Evolutionary conservation across 1,140 invertebrate genomes (phyloP), one percentile per base, ranked within the genome.

Genomic region (Lepidotrigona ventralis): DNA sequence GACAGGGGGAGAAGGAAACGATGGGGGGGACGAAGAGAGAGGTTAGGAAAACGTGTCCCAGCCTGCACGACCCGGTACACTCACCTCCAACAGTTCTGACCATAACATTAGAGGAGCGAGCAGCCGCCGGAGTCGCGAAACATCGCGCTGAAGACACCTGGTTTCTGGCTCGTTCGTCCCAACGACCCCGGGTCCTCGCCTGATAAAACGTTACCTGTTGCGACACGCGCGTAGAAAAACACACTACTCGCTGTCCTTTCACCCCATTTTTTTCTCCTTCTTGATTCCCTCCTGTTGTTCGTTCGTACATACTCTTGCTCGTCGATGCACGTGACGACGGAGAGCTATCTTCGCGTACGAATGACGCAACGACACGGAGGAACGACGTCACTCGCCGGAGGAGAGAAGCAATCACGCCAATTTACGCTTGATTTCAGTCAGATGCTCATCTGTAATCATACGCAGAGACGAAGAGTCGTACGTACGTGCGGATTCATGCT

Each of bases 51-150:
- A 93, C 91, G 92, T 93, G 92, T 93, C 92, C 88, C 88, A 89
- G 90, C 91, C 90, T 92, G 92, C 91, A 93, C 91, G 92, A 92
- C 86, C 89, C 74, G 88, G 92, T 93, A 93, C 92, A 93, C 85
- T 92, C 92, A 29, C 68, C 66, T 74, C 77, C 89, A 89, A 85
- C 83, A 93, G 85, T 93, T 92, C 89, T 84, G 84, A 93, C 90
- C 92, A 93, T 92, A 93, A 93, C 92, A 93, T 89, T 91, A 87
- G 69, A 71, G 29, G 46, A 70, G 76, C 54, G 64, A 76, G 75
- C 39, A 39, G 39, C 39, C 39, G 39, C 76, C 58, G 81, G 84
- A 73, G 76, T 76, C 56, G 60, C 58, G 74, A 51, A 77, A 29
- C 54, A 33, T 83, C 58, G 68, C 46, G 53, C 54, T 58, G 60